phyloP scores from a whole-genome alignment of 2,888 invertebrate species.

The Blastobasis adustella region DNA sequence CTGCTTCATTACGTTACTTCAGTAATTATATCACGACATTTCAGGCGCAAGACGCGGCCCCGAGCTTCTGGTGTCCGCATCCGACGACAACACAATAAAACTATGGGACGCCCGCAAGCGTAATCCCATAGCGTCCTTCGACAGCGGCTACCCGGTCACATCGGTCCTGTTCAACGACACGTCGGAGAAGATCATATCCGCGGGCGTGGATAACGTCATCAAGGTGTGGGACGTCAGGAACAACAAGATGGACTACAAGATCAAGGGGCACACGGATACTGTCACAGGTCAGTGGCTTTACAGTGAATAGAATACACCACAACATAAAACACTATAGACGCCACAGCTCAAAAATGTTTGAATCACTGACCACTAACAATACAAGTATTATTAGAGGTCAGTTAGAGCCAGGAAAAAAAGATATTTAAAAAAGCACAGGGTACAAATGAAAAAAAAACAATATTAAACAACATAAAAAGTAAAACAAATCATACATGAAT shows the following conservation, averaged over 20 bases:
- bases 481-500: too few species aligned
- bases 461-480: too few species aligned
- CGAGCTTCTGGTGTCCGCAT: constrained; percentile 92
- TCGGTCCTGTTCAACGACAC: constrained; percentile 96
- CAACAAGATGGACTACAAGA: constrained; percentile 85
- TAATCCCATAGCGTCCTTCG: constrained; percentile 82
- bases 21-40: constrained; percentile 15
- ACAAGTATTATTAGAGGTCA: too few species aligned
- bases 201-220: constrained; percentile 97
- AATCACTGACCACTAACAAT: too few species aligned
- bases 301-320: too few species aligned
- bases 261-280: constrained; percentile 96
- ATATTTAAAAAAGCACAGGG: too few species aligned
- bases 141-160: constrained; percentile 85
- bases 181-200: constrained; percentile 94
- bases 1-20: too few species aligned
- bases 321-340: too few species aligned
- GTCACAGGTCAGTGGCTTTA: constrained; percentile 79
- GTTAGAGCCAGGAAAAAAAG: too few species aligned
- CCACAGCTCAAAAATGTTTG: too few species aligned
- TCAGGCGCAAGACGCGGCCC: constrained; percentile 89
- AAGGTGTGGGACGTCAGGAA: constrained; percentile 98
- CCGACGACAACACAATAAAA: constrained; percentile 95
- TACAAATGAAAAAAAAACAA: too few species aligned
- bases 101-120: constrained; percentile 95